Percentiles rank a stretch among this genome's conserved stretches.
phyloP scores from a whole-genome alignment of 2,113 vertebrate species.

The Mesoclemmys tuberculata region DNA sequence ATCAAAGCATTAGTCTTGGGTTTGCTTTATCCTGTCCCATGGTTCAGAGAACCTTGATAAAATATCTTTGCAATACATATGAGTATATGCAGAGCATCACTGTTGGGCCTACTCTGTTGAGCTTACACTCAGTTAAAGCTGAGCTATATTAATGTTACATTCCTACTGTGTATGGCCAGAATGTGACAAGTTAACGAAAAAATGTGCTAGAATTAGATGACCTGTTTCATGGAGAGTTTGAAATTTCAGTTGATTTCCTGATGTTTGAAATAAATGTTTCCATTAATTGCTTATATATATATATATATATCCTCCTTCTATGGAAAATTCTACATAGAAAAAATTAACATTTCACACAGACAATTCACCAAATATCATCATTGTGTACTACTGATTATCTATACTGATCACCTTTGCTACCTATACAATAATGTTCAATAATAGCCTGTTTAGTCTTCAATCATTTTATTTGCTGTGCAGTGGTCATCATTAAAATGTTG shows the following conservation, averaged over 20 bases:
- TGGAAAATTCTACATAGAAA: fast-evolving
- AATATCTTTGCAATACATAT: slow-evolving; percentile 49
- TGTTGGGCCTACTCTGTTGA: neutral
- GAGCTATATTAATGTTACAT: slow-evolving; percentile 29
- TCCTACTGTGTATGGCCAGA: neutral
- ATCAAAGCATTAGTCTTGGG: slow-evolving; percentile 43
- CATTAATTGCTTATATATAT: slow-evolving; percentile 57
- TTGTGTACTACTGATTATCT: neutral
- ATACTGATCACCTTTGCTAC: neutral
- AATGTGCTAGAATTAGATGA: slow-evolving; percentile 5
- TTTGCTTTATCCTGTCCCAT: slow-evolving; percentile 42
- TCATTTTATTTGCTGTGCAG: neutral
- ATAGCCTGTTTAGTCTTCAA: neutral
- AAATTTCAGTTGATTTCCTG: slow-evolving; percentile 62
- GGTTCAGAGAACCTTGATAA: slow-evolving; percentile 48
- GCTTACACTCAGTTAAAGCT: slow-evolving; percentile 36
- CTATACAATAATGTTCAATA: neutral
- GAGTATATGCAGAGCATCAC: slow-evolving; percentile 34
- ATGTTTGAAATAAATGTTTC: slow-evolving; percentile 44
- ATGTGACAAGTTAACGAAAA: slow-evolving; percentile 54
- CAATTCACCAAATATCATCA: neutral
- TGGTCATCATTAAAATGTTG: neutral
- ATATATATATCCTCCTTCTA: slow-evolving; percentile 6
- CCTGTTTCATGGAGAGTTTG: slow-evolving; percentile 27
- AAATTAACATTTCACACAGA: neutral